A percentile compares a stretch with the other conserved stretches of the same genome.
Evolutionary conservation across 2,113 vertebrate genomes (phyloP).

Genomic region (Nothocercus julius): DNA sequence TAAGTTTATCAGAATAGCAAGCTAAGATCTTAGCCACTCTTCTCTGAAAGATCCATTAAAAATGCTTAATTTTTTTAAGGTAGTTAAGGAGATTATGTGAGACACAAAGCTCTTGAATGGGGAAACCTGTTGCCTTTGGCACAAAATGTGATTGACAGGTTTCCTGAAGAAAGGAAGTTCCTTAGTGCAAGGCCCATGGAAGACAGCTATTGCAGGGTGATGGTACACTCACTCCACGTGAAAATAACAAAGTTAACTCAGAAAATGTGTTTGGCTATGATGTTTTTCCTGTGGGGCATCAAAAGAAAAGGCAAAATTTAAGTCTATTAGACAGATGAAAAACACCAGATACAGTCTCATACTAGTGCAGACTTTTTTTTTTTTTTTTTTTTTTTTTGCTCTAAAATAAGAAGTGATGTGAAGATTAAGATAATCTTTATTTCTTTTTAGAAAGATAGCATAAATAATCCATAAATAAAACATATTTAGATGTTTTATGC

Average conservation of each 20-base stretch:
- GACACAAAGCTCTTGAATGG: not conserved
- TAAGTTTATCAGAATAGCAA: not conserved
- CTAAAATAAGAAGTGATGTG: constrained; percentile 2
- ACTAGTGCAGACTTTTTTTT: not conserved
- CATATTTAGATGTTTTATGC: not conserved
- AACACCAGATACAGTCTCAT: constrained; percentile 1
- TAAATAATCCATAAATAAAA: constrained; percentile 45
- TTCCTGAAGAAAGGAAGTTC: not conserved
- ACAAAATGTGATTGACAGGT: not conserved
- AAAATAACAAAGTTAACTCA: not conserved
- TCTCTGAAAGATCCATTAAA: not conserved
- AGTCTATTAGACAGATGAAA: not conserved
- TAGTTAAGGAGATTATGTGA: not conserved
- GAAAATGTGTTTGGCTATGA: not conserved
- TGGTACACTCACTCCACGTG: not conserved
- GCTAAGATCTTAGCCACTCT: not conserved
- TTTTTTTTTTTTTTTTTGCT: not conserved
- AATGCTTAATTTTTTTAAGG: not conserved
- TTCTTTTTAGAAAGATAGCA: not conserved
- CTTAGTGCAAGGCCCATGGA: not conserved
- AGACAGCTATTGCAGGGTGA: not conserved
- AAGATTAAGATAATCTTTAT: constrained; percentile 7
- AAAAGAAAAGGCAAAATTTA: not conserved
- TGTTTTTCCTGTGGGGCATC: not conserved
- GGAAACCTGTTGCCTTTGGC: not conserved